Conservation (phyloP, 2,797 vertebrate species). For the Ataeniobius toweri region DNA sequence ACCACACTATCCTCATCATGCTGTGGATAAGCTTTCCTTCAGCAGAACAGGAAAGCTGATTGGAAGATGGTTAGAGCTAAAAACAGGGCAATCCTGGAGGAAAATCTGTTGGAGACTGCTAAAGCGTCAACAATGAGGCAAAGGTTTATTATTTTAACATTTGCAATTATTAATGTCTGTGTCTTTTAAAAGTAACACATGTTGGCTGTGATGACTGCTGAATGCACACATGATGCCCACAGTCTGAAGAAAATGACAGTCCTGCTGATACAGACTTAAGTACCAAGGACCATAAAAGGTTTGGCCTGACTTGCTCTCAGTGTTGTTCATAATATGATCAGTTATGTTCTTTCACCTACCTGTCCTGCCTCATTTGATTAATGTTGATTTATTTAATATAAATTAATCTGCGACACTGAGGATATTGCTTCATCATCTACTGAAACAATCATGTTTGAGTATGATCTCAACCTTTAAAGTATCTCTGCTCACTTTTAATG, state of each 20-base stretch:
- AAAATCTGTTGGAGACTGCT: background rate
- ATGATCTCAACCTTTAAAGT: constrained; percentile 5
- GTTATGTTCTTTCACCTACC: background rate
- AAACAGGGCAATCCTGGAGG: background rate
- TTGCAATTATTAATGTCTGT: background rate
- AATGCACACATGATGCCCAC: background rate
- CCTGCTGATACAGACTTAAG: background rate
- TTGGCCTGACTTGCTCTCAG: background rate
- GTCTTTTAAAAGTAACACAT: background rate
- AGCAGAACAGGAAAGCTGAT: background rate
- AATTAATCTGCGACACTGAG: background rate
- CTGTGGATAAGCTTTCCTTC: background rate
- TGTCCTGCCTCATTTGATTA: background rate
- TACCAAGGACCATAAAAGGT: background rate
- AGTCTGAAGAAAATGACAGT: background rate
- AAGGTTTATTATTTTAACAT: background rate
- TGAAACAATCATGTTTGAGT: constrained; percentile 9
- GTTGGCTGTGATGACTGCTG: background rate
- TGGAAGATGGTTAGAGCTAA: background rate
- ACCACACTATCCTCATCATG: background rate
- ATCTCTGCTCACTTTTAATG: constrained; percentile 40
- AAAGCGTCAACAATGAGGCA: background rate
- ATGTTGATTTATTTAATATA: background rate
- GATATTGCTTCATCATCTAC: background rate
- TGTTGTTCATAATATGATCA: background rate